phyloP scores from a whole-genome alignment of 1,140 invertebrate genomes.

The Panagrolaimus sp. region DNA sequence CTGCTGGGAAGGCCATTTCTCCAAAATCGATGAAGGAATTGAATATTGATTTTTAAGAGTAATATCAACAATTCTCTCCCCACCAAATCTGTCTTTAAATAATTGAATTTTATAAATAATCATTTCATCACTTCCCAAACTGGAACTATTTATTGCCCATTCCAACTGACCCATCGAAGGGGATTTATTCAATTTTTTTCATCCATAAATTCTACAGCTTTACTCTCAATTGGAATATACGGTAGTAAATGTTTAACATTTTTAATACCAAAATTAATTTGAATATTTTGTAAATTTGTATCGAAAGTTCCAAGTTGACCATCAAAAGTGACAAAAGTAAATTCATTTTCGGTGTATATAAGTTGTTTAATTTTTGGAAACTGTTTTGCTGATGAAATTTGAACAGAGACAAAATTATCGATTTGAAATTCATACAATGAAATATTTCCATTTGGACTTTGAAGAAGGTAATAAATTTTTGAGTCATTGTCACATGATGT shows the following conservation, averaged over 20 bases:
- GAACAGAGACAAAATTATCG: conserved; percentile 23
- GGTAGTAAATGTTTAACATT: neutral
- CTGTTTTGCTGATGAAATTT: conserved; percentile 29
- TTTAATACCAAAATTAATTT: neutral
- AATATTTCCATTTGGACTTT: conserved; percentile 40
- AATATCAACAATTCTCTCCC: conserved; percentile 40
- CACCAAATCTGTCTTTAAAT: conserved; percentile 51
- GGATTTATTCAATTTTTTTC: neutral
- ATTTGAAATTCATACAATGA: conserved; percentile 33
- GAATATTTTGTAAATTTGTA: neutral
- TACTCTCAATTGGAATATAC: too few relatives aligned
- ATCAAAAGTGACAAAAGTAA: conserved; percentile 50
- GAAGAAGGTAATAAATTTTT: conserved; percentile 34
- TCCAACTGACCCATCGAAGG: neutral
- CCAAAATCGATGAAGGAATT: conserved; percentile 41
- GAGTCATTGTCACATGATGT: conserved; percentile 44
- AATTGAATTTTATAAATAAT: conserved; percentile 40
- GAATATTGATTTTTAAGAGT: conserved; percentile 30
- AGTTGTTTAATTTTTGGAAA: conserved; percentile 51
- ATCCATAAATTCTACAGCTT: too few relatives aligned
- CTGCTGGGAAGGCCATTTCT: conserved; percentile 49
- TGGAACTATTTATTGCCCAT: conserved; percentile 6
- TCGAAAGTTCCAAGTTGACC: conserved; percentile 53
- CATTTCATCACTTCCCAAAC: conserved; percentile 11
- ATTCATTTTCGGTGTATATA: conserved; percentile 39